phyloP scores from a whole-genome alignment of 37 sponge, comb jelly and placozoan genomes.

The Chondrilla cf. caribensis region DNA sequence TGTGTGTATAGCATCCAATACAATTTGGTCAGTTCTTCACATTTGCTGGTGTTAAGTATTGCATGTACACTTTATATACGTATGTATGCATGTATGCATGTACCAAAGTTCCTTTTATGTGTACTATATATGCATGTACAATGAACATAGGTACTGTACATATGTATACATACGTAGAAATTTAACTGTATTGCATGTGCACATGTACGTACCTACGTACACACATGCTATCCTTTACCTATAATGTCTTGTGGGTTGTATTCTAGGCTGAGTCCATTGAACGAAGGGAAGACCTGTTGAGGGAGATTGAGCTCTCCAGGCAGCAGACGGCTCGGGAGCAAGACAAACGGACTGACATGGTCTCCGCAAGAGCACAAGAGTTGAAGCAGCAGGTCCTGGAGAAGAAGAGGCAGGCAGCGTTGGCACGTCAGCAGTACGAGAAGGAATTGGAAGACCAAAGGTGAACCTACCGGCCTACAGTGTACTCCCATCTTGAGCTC shows the following conservation, averaged over 20 bases:
- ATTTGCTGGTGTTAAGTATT: too few species aligned
- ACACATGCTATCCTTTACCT: too few species aligned
- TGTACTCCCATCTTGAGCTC: too few species aligned
- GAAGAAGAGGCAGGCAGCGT: conserved; percentile 38
- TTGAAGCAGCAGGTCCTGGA: conserved; percentile 49
- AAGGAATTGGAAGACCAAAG: conserved; percentile 56
- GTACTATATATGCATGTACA: too few species aligned
- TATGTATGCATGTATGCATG: too few species aligned
- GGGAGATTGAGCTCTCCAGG: conserved; percentile 54
- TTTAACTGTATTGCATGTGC: background rate
- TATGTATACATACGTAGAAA: background rate
- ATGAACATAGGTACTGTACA: too few species aligned
- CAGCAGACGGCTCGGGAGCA: conserved; percentile 51
- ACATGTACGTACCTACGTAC: background rate
- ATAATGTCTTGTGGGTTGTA: too few species aligned
- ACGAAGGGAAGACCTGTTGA: conserved; percentile 61
- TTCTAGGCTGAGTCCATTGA: conserved; percentile 74
- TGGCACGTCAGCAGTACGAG: conserved; percentile 38
- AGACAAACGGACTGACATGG: background rate
- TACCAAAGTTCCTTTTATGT: too few species aligned
- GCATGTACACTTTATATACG: too few species aligned
- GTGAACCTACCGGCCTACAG: too few species aligned
- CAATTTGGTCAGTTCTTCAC: too few species aligned
- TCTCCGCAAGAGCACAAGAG: conserved; percentile 35
- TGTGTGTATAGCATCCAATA: too few species aligned